A percentile compares a stretch with the other conserved stretches of the same genome.
These are phyloP conservation scores for Apocrypta bakeri DNA, from an alignment of 1,140 invertebrate species.

Conservation along the genomic window DNA sequence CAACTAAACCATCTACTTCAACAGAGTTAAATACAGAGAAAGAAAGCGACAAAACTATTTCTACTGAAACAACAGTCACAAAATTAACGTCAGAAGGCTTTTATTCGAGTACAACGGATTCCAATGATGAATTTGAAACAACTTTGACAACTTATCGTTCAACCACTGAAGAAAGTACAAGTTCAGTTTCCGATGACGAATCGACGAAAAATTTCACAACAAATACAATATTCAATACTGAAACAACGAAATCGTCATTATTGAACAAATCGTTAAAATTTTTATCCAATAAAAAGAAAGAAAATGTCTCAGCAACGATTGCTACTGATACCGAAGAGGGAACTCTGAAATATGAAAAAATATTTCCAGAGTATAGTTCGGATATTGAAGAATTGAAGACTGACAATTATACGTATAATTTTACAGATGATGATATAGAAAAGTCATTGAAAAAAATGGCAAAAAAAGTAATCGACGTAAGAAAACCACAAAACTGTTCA, in stretches of 20 bases:
- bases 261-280: no score
- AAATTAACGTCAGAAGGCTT: no score
- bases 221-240: background rate
- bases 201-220: background rate
- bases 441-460: slow-evolving; percentile 48
- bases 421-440: slow-evolving; percentile 57
- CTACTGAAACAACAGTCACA: no score
- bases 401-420: slow-evolving; percentile 56
- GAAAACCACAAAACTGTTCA: slow-evolving; percentile 62
- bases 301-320: no score
- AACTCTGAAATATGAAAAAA: slow-evolving; percentile 54
- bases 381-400: slow-evolving; percentile 52
- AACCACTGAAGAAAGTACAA: background rate
- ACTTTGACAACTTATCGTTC: background rate
- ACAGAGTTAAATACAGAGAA: no score
- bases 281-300: no score
- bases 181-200: background rate
- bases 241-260: slow-evolving; percentile 27
- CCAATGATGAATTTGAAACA: background rate
- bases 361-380: slow-evolving; percentile 63
- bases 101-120: background rate
- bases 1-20: no score
- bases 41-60: no score
- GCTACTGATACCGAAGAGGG: no score
- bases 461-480: slow-evolving; percentile 56